Evolutionary conservation across 2,797 vertebrate species (phyloP).

Genomic region (Cyclura pinguis): DNA sequence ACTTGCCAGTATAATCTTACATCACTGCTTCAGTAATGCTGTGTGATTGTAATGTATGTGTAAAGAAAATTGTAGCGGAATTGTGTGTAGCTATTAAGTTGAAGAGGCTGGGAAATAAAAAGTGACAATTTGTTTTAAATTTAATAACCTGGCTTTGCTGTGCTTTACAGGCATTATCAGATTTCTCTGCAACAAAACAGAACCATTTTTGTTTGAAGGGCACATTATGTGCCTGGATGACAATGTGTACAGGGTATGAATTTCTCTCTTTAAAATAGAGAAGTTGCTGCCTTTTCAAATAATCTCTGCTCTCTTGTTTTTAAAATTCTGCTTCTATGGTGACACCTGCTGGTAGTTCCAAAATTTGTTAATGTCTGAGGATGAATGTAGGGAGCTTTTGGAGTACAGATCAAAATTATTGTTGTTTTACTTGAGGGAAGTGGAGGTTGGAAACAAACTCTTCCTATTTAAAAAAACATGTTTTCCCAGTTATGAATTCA

Average conservation of each 20-base stretch:
- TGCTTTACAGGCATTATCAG: conserved; percentile 18
- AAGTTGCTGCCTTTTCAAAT: conserved; percentile 25
- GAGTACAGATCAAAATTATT: not conserved
- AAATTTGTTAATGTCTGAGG: conserved; percentile 42
- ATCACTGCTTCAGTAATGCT: conserved; percentile 29
- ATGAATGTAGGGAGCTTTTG: not conserved
- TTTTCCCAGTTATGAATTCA: not conserved
- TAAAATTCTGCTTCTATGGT: conserved; percentile 72
- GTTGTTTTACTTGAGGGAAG: not conserved
- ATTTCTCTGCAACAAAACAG: conserved; percentile 22
- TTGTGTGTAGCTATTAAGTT: conserved; percentile 5
- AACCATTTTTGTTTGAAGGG: conserved; percentile 24
- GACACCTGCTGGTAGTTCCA: conserved; percentile 79
- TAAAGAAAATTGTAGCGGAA: conserved; percentile 20
- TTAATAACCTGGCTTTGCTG: not conserved
- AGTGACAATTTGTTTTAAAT: not conserved
- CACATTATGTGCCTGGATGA: not conserved
- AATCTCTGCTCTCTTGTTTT: not conserved
- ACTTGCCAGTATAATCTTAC: conserved; percentile 12
- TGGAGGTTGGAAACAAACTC: not conserved
- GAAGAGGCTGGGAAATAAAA: conserved; percentile 27
- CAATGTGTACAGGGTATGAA: not conserved
- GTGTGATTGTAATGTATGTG: not conserved
- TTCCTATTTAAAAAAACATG: not conserved
- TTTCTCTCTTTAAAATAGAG: conserved; percentile 43